phyloP scores from a whole-genome alignment of 2,113 vertebrate species.

The Salminus brasiliensis region DNA sequence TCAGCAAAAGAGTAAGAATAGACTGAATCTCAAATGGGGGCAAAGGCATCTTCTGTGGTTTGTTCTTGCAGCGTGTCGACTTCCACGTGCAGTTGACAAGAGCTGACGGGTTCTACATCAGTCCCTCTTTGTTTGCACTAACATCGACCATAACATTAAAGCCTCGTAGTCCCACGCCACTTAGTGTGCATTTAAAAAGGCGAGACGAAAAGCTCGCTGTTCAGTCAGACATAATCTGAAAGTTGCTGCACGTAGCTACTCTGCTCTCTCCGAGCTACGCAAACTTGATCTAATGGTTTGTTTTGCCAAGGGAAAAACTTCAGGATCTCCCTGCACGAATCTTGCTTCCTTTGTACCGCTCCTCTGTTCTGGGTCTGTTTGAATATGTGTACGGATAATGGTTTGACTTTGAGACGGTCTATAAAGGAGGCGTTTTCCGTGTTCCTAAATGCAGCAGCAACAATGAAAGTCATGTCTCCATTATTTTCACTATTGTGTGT shows the following conservation, averaged over 20 bases:
- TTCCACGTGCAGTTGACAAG: background rate
- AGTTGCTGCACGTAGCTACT: background rate
- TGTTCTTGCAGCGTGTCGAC: background rate
- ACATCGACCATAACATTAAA: background rate
- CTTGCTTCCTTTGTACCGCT: background rate
- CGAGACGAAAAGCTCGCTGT: background rate
- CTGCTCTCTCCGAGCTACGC: background rate
- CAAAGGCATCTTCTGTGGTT: background rate
- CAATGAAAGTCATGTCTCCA: conserved; percentile 27
- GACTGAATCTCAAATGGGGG: background rate
- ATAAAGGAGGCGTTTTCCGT: background rate
- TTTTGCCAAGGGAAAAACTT: conserved; percentile 1
- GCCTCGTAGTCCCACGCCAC: conserved; percentile 2
- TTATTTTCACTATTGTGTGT: conserved; percentile 35
- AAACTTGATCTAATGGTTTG: background rate
- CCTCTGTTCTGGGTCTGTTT: conserved; percentile 24
- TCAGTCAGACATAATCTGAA: background rate
- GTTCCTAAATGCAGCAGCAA: conserved; percentile 26
- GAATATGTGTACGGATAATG: conserved; percentile 16
- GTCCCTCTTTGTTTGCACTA: background rate
- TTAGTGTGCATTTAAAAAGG: background rate
- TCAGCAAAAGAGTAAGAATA: background rate
- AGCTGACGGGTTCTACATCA: background rate
- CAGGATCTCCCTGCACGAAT: background rate
- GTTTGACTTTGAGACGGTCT: conserved; percentile 20